Percentiles rank a stretch among this genome's conserved stretches.
Conservation (phyloP, 2,797 vertebrate species). For the Periparus ater region DNA sequence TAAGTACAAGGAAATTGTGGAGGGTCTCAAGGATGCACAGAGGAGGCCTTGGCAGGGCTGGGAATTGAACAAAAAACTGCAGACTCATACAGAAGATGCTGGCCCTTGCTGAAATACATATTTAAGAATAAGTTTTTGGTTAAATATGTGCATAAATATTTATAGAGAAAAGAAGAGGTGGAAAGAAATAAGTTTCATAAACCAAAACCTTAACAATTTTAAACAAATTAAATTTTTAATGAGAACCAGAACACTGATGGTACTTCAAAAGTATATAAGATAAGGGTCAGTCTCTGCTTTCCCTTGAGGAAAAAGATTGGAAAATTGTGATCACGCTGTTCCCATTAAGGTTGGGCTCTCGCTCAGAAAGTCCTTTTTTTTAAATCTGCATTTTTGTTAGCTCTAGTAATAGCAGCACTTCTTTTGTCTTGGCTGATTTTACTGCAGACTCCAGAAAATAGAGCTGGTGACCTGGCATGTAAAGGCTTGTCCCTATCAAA, state of each 20-base stretch:
- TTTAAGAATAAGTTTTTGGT: background rate
- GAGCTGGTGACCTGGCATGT: background rate
- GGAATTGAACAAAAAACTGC: background rate
- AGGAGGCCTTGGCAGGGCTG: background rate
- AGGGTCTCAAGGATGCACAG: background rate
- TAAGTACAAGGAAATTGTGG: background rate
- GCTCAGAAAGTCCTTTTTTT: background rate
- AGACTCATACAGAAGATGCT: background rate
- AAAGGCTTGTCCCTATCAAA: background rate
- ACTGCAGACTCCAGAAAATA: background rate
- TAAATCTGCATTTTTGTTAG: background rate
- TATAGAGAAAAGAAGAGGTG: background rate
- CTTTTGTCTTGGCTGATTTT: background rate
- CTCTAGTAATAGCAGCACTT: background rate
- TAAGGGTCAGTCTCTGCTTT: background rate
- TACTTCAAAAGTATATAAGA: background rate
- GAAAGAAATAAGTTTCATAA: background rate
- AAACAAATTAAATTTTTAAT: slow-evolving; percentile 18
- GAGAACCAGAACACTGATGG: slow-evolving; percentile 22
- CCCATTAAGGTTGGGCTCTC: background rate
- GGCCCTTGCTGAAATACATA: background rate
- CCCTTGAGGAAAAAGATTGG: background rate
- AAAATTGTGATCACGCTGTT: background rate
- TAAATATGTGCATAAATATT: background rate
- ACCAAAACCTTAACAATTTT: background rate